A percentile compares a stretch with the other conserved stretches of the same genome.
Evolutionary conservation across 64 coral and sea anemone species (phyloP).

Genomic region (Trachythela sp.): DNA sequence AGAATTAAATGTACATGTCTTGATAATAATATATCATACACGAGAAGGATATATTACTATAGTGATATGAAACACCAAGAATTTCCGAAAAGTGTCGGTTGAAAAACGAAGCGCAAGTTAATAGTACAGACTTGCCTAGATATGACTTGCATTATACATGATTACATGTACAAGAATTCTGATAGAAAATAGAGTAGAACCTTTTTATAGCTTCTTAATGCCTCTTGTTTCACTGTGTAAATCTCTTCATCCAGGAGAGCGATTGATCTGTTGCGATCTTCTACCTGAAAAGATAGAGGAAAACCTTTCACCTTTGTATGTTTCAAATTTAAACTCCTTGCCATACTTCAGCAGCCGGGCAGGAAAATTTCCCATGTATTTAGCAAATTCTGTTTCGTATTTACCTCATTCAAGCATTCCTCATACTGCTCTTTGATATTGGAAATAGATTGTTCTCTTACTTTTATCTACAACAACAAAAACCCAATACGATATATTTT

Average conservation of each 20-base stretch:
- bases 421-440: constrained; percentile 79
- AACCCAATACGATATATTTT: too few relatives aligned
- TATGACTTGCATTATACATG: too few relatives aligned
- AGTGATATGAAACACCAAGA: background rate
- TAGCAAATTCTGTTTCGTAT: background rate
- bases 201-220: background rate
- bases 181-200: background rate
- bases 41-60: too few relatives aligned
- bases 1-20: too few relatives aligned
- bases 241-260: background rate
- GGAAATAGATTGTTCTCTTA: constrained; percentile 68
- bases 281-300: background rate
- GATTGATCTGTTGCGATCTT: background rate
- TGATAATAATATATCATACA: too few relatives aligned
- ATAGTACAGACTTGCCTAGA: too few relatives aligned
- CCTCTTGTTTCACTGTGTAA: background rate
- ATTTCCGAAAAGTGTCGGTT: too few relatives aligned
- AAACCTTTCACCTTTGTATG: background rate
- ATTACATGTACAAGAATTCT: too few relatives aligned
- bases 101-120: too few relatives aligned
- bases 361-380: too few relatives aligned
- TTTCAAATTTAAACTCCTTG: too few relatives aligned
- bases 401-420: constrained; percentile 87
- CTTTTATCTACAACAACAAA: constrained; percentile 63
- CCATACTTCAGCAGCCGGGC: too few relatives aligned